Evolutionary conservation across 2,888 invertebrate genomes (phyloP).

Genomic region (Seira ritae): DNA sequence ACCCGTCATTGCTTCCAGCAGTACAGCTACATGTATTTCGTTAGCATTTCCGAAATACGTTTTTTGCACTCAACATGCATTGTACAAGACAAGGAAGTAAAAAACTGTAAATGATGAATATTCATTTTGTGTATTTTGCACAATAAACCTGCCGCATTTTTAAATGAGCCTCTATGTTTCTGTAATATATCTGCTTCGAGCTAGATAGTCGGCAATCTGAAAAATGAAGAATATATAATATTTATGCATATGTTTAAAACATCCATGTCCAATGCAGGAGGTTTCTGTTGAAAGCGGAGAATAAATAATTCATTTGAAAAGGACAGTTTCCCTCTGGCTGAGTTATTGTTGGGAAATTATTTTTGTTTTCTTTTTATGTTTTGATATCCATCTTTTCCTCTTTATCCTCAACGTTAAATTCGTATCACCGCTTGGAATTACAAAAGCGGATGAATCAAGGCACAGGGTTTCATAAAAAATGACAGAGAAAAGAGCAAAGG

Average conservation of each 20-base stretch:
- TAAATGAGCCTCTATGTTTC: not conserved
- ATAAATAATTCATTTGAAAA: conserved; percentile 23
- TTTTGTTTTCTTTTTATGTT: not conserved
- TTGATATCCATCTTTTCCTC: not conserved
- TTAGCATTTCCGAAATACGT: conserved; percentile 7
- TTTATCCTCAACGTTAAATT: not conserved
- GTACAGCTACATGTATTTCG: not conserved
- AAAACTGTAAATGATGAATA: conserved; percentile 11
- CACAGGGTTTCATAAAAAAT: not conserved
- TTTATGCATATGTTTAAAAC: not conserved
- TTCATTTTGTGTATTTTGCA: conserved; percentile 21
- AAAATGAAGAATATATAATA: not conserved
- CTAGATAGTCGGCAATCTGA: not conserved
- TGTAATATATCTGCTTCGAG: not conserved
- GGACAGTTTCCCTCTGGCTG: conserved; percentile 20
- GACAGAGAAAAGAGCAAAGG: conserved; percentile 34
- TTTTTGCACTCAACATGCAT: not conserved
- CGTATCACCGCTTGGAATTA: not conserved
- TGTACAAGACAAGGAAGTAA: not conserved
- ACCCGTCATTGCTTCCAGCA: not conserved
- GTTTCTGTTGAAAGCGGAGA: not conserved
- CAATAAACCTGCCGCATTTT: conserved; percentile 15
- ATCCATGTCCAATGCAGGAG: not conserved
- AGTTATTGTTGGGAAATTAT: conserved; percentile 17
- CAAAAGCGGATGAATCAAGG: not conserved